Base-by-base conservation (phyloP, 2,113 vertebrate genomes). In the Centropus unirufus region DNA sequence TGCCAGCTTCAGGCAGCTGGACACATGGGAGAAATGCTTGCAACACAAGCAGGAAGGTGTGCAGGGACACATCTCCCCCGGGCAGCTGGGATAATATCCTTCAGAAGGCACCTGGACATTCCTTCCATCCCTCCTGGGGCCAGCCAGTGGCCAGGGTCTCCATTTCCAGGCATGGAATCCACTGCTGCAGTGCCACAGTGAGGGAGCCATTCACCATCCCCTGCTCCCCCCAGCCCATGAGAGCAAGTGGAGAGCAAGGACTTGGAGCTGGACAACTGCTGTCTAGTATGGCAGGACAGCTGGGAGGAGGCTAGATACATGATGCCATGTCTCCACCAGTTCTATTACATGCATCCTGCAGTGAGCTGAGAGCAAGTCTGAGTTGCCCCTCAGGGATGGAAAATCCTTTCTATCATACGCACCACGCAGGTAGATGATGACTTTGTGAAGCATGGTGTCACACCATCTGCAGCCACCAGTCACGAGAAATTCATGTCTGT, bases 81-180 rank as follows among this genome's bases (percentile, higher is more conserved):
- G 30, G 59, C 16, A 42, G 12, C 36, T 54, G 47, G 59, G 29
- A 34, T 13, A 9, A 13, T 17, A n/a, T 57, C 22, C 52, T 44
- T 27, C 49, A 44, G 27, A 30, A 54, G 49, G 49, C 23, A 27
- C 11, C 36, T 11, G 34, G 42, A 13, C 75, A 20, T 7, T 32
- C 32, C 34, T 78, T 32, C 46, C 29, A 52, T 4, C 36, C 22
- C 7, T n/a, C 21, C 27, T 20, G 2, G 2, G 16, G 4, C 22
- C 34, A n/a, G 22, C 34, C 12, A 4, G 2, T 39, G 15, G 14
- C 27, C 5, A 5, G 14, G 44, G 14, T 42, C 23, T 39, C 20
- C n/a, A 5, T 8, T 24, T 40, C 5, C 40, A 7, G n/a, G 52
- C 3, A 2, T 4, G 12, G 42, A 30, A n/a, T 11, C 30, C 1